phyloP scores from a whole-genome alignment of 2,888 invertebrate genomes.

The Melanostoma mellinum region DNA sequence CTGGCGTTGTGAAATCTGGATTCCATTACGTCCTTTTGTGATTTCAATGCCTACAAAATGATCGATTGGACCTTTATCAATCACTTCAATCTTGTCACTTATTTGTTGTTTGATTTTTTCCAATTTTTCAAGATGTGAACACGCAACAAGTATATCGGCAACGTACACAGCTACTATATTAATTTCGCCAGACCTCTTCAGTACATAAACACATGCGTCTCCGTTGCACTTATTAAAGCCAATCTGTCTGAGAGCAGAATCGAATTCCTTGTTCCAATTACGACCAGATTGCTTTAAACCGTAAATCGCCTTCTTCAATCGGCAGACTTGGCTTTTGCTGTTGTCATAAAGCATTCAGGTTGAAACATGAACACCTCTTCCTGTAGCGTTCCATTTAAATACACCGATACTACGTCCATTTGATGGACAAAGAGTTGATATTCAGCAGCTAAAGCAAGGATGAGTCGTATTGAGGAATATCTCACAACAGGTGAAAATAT shows the following conservation, averaged over 20 bases:
- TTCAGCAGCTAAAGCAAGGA: slow-evolving; percentile 39
- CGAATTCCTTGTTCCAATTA: slow-evolving; percentile 10
- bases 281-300: slow-evolving; percentile 27
- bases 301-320: slow-evolving; percentile 23
- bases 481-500: no score
- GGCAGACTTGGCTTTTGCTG: slow-evolving; percentile 23
- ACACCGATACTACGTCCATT: slow-evolving; percentile 48
- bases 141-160: slow-evolving; percentile 30
- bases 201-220: slow-evolving; percentile 34
- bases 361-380: slow-evolving; percentile 32
- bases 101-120: no score
- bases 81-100: slow-evolving; percentile 41
- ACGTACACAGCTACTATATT: slow-evolving; percentile 49
- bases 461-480: slow-evolving; percentile 41
- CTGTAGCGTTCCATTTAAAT: slow-evolving; percentile 38
- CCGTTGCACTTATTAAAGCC: slow-evolving; percentile 1
- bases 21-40: slow-evolving; percentile 18
- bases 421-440: slow-evolving; percentile 42
- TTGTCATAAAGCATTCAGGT: slow-evolving; percentile 19
- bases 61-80: slow-evolving; percentile 36
- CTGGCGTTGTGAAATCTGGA: neutral
- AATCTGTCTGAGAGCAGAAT: slow-evolving; percentile 1
- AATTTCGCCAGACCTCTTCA: slow-evolving; percentile 19
- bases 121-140: slow-evolving; percentile 17
- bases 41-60: slow-evolving; percentile 40